Evolutionary conservation across 2,113 vertebrate genomes (phyloP).

Genomic region (Tonatia bakeri): DNA sequence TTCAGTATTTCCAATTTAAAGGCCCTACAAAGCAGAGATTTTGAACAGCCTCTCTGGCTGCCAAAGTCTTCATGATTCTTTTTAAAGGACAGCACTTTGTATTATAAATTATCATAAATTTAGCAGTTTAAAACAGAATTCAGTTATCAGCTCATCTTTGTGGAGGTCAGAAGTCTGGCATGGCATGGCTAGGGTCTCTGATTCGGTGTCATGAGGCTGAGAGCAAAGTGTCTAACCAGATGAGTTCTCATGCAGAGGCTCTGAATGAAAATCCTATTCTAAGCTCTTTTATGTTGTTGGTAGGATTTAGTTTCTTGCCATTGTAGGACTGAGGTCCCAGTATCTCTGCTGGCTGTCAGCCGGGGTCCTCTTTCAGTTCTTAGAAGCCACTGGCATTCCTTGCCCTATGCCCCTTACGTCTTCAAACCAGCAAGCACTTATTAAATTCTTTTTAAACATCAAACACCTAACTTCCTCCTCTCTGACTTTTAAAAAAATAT

Average conservation of each 20-base stretch:
- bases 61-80: background rate
- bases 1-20: background rate
- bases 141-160: background rate
- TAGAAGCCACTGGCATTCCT: background rate
- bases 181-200: background rate
- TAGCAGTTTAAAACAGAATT: background rate
- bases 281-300: background rate
- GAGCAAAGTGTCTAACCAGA: background rate
- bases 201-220: background rate
- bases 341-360: background rate
- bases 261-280: background rate
- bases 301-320: background rate
- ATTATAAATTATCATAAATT: background rate
- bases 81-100: background rate
- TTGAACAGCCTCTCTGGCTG: background rate
- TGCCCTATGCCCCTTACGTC: background rate
- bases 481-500: background rate
- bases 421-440: background rate
- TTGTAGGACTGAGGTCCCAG: background rate
- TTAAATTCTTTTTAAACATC: background rate
- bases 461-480: background rate
- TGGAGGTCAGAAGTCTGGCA: background rate
- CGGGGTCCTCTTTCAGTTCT: no score
- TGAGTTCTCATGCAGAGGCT: background rate
- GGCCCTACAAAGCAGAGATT: background rate